Percentiles rank a stretch among this genome's conserved stretches.
Evolutionary conservation across 2,888 invertebrate species (phyloP).

Genomic region (Dascillus cervinus): DNA sequence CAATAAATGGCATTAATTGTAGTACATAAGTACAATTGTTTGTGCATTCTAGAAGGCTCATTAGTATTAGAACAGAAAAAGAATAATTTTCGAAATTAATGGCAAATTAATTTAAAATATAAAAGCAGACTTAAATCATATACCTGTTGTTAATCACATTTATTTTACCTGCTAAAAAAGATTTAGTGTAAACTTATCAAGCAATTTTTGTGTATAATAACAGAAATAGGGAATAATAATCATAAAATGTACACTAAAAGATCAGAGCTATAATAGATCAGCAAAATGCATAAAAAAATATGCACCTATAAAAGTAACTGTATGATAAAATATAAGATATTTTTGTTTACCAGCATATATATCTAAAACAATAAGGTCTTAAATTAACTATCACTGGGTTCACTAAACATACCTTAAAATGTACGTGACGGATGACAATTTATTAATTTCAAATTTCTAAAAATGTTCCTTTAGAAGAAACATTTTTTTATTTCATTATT

Average conservation of each 20-base stretch:
- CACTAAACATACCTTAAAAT: slow-evolving; percentile 12
- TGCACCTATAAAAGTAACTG: background rate
- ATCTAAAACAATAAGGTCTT: slow-evolving; percentile 13
- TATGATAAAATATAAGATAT: background rate
- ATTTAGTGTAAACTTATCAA: no score
- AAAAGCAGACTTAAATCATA: background rate
- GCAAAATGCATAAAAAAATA: background rate
- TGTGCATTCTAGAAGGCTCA: no score
- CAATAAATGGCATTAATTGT: no score
- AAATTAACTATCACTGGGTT: slow-evolving; percentile 21
- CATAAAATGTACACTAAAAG: background rate
- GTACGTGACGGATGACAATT: slow-evolving; percentile 12
- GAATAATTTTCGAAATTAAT: no score
- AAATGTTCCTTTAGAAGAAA: background rate
- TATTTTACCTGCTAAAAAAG: no score
- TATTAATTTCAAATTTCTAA: background rate
- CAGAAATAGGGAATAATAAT: background rate
- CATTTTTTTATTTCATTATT: background rate
- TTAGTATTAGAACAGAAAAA: no score
- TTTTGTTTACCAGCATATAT: background rate
- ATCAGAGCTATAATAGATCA: background rate
- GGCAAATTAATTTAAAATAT: background rate
- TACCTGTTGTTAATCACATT: background rate
- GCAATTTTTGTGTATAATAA: no score
- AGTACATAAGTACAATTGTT: no score